These are phyloP conservation scores for Cinara cedri DNA, from an alignment of 2,888 invertebrate species.

Conservation along the genomic window DNA sequence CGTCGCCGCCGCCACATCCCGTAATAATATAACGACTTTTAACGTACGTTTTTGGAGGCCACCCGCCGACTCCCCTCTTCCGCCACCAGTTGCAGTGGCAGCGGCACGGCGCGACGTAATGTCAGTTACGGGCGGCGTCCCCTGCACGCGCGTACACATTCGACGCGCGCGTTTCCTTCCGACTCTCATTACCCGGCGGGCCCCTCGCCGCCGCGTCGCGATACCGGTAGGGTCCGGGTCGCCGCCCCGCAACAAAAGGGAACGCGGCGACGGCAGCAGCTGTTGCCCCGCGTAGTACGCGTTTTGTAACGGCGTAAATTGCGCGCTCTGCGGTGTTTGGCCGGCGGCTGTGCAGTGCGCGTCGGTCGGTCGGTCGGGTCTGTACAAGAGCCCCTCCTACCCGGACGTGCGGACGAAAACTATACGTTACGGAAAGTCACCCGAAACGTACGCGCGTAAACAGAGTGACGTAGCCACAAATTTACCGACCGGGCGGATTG, in stretches of 20 bases:
- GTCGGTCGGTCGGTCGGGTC: neutral
- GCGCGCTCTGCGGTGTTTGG: neutral
- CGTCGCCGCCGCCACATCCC: neutral
- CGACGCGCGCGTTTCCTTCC: conserved; percentile 24
- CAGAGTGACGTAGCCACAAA: no score
- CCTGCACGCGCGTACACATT: neutral
- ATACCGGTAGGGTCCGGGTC: neutral
- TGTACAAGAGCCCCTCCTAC: conserved; percentile 17
- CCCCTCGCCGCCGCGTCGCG: neutral
- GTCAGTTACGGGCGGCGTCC: neutral
- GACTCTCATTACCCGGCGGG: conserved; percentile 21
- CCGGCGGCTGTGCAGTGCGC: neutral
- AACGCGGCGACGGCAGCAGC: neutral
- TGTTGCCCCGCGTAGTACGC: neutral
- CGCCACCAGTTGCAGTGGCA: conserved; percentile 8
- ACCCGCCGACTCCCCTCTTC: neutral
- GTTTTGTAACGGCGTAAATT: conserved; percentile 33
- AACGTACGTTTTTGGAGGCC: conserved; percentile 42
- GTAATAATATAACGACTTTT: conserved; percentile 44
- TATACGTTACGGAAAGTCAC: neutral
- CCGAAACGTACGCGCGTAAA: no score
- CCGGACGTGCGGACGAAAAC: neutral
- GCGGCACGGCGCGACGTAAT: no score
- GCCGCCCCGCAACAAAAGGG: conserved; percentile 8
- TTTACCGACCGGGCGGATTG: no score